A percentile compares a stretch with the other conserved stretches of the same genome.
phyloP scores from a whole-genome alignment of 2,797 vertebrate species.

The Macrochelys suwanniensis region DNA sequence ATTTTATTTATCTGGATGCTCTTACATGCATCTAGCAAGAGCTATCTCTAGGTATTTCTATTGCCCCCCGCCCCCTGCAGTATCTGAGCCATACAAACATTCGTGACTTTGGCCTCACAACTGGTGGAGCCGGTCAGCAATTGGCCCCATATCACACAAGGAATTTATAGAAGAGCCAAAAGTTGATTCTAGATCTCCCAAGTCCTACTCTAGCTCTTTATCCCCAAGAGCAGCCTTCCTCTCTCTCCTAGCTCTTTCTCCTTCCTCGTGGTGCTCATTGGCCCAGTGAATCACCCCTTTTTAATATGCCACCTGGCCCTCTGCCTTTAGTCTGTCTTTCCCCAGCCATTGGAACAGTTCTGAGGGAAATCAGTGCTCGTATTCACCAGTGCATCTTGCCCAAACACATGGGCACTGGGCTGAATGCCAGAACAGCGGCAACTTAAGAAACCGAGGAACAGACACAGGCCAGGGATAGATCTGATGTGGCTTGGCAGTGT shows the following conservation, averaged over 20 bases:
- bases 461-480: not conserved
- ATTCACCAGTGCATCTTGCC: not conserved
- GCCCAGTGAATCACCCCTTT: not conserved
- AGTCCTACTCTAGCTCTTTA: not conserved
- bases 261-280: not conserved
- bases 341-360: not conserved
- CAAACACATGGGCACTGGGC: not conserved
- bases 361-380: not conserved
- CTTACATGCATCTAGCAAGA: not conserved
- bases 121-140: not conserved
- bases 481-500: not conserved
- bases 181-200: not conserved
- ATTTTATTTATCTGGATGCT: not conserved
- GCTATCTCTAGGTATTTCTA: rapidly evolving
- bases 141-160: not conserved
- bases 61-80: not conserved
- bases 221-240: not conserved
- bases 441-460: not conserved
- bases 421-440: not conserved
- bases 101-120: not conserved
- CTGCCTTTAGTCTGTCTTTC: not conserved
- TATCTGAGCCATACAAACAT: not conserved
- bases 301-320: not conserved
- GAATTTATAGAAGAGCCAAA: not conserved
- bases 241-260: not conserved